Conservation (phyloP, 2,797 vertebrate species). For the Tenualosa thibaudeaui region DNA sequence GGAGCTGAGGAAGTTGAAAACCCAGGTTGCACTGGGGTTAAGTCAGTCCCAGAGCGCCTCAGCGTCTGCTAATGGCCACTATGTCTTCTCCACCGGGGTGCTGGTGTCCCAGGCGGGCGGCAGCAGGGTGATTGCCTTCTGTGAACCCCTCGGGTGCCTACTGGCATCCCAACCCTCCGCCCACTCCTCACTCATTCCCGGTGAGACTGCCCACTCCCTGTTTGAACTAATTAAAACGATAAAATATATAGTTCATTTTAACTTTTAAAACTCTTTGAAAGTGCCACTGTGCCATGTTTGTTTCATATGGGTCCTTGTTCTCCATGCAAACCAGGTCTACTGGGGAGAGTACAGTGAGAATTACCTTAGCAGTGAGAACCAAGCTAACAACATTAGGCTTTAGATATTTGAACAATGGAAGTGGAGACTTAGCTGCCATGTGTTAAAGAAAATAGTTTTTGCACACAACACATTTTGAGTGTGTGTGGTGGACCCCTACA, state of each 20-base stretch:
- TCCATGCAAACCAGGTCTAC: no score
- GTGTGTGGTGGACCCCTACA: background rate
- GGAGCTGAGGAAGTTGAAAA: constrained; percentile 82
- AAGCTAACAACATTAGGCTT: no score
- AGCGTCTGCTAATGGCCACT: constrained; percentile 68
- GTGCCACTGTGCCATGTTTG: no score
- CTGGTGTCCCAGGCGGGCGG: constrained; percentile 83
- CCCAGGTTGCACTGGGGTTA: constrained; percentile 62
- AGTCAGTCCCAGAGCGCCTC: constrained; percentile 53
- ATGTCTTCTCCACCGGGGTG: constrained; percentile 82
- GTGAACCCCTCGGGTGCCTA: constrained; percentile 83
- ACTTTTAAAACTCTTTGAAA: no score
- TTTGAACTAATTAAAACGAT: background rate
- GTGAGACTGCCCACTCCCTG: constrained; percentile 62
- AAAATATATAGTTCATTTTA: no score
- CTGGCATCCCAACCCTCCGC: constrained; percentile 91
- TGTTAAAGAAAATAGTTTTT: no score
- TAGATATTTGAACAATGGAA: no score
- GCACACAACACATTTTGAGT: no score
- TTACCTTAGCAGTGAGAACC: no score
- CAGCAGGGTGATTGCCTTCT: constrained; percentile 88
- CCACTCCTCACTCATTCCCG: constrained; percentile 84
- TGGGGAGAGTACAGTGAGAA: no score
- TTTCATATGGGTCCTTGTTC: no score
- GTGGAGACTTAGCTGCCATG: no score